Evolutionary conservation across 2,888 invertebrate species (phyloP), one percentile per base, ranked within the genome.

Genomic region (Corbicula japonica): DNA sequence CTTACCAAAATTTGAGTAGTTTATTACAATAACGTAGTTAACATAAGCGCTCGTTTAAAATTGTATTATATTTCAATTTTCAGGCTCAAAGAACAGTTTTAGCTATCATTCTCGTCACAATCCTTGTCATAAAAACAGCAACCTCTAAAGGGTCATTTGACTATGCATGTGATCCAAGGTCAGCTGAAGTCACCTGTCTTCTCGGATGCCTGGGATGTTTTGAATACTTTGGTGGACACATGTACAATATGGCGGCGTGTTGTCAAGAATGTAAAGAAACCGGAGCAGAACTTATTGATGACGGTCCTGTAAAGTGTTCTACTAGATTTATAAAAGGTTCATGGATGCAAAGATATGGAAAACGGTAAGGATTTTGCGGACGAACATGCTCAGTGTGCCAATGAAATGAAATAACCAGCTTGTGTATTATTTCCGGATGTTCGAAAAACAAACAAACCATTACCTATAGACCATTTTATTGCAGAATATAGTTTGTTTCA

Each of bases 191-290:
- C 48, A 74, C 83, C n/a, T 87, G 87, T 76, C 62, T 87, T 28
- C 72, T 83, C n/a, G 89, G 87, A 15, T 87, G 89, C 76, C 78
- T 86, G 5, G 79, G 86, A 15, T 89, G 88, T 78, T 80, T 80
- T 34, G 86, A 86, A 54, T 76, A 81, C 46, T 87, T 82, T 41
- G 88, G 89, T 1, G 81, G 86, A 35, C 77, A 83, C n/a, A 78
- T 84, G 54, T 89, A 87, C 75, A 84, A 89, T 62, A 83, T 87
- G 79, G 87, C 86, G 48, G 87, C 86, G 8, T 88, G 87, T 60
- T 89, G 89, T 54, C 81, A 86, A 35, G 87, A 86, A 26, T 87
- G 88, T 41, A 80, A 76, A 58, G 58, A 72, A 2, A 81, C 87
- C 10, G 62, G 79, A 28, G 77, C 84, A 6, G 41, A 50, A 1